phyloP scores from a whole-genome alignment of 2,113 vertebrate species.

The Siniperca chuatsi region DNA sequence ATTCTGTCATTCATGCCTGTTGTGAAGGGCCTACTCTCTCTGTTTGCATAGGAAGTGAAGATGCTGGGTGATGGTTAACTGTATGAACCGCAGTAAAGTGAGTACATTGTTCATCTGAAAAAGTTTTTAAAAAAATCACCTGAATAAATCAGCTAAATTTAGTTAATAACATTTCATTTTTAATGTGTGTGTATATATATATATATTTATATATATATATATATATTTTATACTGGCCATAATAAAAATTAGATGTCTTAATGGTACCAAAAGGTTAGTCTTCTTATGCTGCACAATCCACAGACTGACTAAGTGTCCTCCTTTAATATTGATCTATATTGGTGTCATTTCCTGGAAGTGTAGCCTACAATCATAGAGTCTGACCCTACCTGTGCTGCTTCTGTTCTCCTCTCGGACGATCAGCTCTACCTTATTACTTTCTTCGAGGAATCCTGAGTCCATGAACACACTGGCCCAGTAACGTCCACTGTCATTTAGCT shows the following conservation, averaged over 20 bases:
- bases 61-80: not conserved
- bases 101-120: not conserved
- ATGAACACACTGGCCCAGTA: conserved; percentile 37
- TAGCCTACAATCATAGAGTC: not conserved
- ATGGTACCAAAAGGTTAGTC: not conserved
- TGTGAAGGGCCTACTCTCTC: not conserved
- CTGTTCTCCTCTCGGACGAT: not conserved
- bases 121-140: not conserved
- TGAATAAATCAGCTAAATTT: not conserved
- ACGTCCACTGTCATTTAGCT: not conserved
- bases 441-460: rapidly evolving
- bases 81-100: not conserved
- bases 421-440: conserved; percentile 43
- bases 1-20: too few relatives aligned
- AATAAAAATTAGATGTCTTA: not conserved
- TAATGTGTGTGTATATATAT: not conserved
- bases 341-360: not conserved
- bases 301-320: not conserved
- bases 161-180: not conserved
- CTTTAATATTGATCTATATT: not conserved
- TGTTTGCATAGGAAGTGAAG: not conserved
- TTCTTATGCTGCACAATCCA: not conserved
- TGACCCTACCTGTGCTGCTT: conserved; percentile 41
- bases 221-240: not conserved
- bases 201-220: not conserved